Evolutionary conservation across 2,888 invertebrate genomes (phyloP), one percentile per base, ranked within the genome.

Genomic region (Mantis religiosa): DNA sequence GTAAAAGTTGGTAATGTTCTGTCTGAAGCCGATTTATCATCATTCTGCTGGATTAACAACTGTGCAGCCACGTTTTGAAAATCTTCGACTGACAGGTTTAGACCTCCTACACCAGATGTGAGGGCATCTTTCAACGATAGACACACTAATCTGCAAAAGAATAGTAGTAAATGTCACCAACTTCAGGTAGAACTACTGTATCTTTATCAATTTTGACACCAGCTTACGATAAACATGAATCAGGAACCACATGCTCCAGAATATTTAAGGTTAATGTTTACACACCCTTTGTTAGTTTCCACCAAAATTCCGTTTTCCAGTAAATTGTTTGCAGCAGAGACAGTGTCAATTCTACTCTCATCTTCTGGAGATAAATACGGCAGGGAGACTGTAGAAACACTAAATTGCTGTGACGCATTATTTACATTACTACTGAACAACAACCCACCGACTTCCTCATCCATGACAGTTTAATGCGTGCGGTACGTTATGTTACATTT

Each of bases 41-140:
- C 89, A 89, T 93, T 92, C 90, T 93, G 93, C 90, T 93, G 93
- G 4, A 92, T 91, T 84, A 94, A 92, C 89, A 94, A 91, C 88
- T 93, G 93, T 34, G 93, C 92, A 28, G 94, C 94, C 27, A 94
- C 93, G 90, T 93, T 93, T 89, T 93, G 93, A 54, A 94, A 91
- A 91, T 93, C 93, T 90, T 94, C 94, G 71, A 92, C 93, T 28
- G 94, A 94, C 85, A 94, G 91, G 91, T 93, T 93, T 89, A 94
- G 91, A 90, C 91, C 91, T 71, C 91, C 91, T n/a, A 91, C 91
- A n/a, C 93, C 93, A 86, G 93, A 92, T 71, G 93, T 92, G 90
- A 94, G 90, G 15, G 93, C 93, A 91, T 94, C 94, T 89, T 92
- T 93, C 89, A 94, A 90, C 6, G 94, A 93, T 92, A 94, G 93